Percentiles rank a stretch among this genome's conserved stretches.
Evolutionary conservation across 1,140 invertebrate genomes (phyloP).

Genomic region (Argopecten irradians): DNA sequence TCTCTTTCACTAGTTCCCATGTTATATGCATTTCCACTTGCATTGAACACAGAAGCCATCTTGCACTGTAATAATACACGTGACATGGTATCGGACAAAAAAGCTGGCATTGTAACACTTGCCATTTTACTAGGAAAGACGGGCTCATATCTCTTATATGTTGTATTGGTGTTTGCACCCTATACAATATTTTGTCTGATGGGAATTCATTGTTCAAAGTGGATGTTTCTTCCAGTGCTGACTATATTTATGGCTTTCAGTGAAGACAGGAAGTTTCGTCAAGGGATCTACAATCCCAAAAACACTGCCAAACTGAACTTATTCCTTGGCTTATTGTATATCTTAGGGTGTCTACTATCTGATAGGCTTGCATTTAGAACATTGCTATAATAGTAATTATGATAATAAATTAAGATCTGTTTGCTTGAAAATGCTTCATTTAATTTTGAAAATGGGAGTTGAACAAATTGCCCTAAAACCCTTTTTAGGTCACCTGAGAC

Average conservation of each 20-base stretch:
- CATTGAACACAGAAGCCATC: constrained; percentile 95
- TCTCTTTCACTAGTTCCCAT: constrained; percentile 82
- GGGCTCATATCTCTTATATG: constrained; percentile 93
- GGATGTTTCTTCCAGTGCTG: constrained; percentile 91
- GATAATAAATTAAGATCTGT: no score
- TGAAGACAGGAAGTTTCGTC: constrained; percentile 92
- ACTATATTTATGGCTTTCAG: constrained; percentile 92
- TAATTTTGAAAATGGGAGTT: no score
- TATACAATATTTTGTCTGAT: constrained; percentile 93
- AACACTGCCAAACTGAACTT: constrained; percentile 94
- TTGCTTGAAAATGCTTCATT: no score
- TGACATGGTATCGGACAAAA: constrained; percentile 89
- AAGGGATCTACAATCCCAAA: constrained; percentile 85
- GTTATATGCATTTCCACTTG: constrained; percentile 94
- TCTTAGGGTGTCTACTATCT: constrained; percentile 81
- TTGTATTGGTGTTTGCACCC: constrained; percentile 92
- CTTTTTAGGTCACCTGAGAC: no score
- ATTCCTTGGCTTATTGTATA: constrained; percentile 92
- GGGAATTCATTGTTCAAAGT: constrained; percentile 86
- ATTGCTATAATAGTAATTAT: constrained; percentile 29
- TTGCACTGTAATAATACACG: constrained; percentile 96
- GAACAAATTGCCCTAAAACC: no score
- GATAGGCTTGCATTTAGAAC: constrained; percentile 53
- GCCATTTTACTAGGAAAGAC: constrained; percentile 95
- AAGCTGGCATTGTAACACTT: constrained; percentile 92